phyloP scores from a whole-genome alignment of 2,113 vertebrate species.

The Cromileptes altivelis region DNA sequence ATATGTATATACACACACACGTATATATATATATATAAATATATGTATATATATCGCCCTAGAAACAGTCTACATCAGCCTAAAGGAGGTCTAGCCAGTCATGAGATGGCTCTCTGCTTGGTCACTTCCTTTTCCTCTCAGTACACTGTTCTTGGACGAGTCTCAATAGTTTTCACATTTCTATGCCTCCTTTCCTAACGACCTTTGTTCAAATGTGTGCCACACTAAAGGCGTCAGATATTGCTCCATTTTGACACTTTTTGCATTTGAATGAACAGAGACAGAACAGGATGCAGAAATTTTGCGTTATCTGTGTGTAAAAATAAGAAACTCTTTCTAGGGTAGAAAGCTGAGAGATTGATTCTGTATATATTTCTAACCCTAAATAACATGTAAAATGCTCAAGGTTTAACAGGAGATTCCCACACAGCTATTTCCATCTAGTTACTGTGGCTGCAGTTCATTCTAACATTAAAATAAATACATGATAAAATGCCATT shows the following conservation, averaged over 20 bases:
- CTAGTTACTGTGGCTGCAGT: neutral
- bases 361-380: too few species aligned
- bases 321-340: neutral
- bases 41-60: neutral
- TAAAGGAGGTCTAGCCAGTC: slow-evolving; percentile 38
- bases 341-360: neutral
- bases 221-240: neutral
- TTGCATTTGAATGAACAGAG: neutral
- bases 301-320: too few species aligned
- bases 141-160: slow-evolving; percentile 10
- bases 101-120: slow-evolving; percentile 21
- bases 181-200: slow-evolving; percentile 18
- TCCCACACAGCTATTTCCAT: too few species aligned
- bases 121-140: slow-evolving; percentile 67
- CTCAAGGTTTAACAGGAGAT: neutral
- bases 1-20: neutral
- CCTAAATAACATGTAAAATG: neutral
- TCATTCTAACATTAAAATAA: too few species aligned
- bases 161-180: slow-evolving; percentile 33
- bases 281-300: too few species aligned
- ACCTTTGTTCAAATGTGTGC: neutral
- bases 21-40: too few species aligned
- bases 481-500: neutral
- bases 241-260: neutral
- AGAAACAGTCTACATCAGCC: slow-evolving; percentile 25